A percentile compares a stretch with the other conserved stretches of the same genome.
Evolutionary conservation across 2,797 vertebrate species (phyloP).

Genomic region (Pangasius larnaudii): DNA sequence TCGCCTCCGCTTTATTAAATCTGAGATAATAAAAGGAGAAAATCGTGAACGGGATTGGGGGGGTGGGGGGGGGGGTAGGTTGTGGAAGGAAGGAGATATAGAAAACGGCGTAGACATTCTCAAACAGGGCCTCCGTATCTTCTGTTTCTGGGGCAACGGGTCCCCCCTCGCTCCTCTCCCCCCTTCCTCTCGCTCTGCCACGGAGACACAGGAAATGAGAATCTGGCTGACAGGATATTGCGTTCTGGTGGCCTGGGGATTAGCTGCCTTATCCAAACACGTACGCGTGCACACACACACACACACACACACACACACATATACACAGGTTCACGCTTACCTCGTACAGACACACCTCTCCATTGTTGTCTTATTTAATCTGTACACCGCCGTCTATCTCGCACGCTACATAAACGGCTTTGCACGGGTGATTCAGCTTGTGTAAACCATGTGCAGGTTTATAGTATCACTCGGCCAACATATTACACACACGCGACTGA

Average conservation of each 20-base stretch:
- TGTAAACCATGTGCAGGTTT: conserved; percentile 48
- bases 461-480: conserved; percentile 36
- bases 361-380: conserved; percentile 51
- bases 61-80: conserved; percentile 56
- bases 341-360: conserved; percentile 53
- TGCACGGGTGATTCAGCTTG: conserved; percentile 36
- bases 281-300: conserved; percentile 67
- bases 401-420: conserved; percentile 54
- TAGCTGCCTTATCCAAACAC: conserved; percentile 88
- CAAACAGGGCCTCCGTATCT: conserved; percentile 82
- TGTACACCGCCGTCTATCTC: conserved; percentile 50
- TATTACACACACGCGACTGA: conserved; percentile 30
- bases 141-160: conserved; percentile 85
- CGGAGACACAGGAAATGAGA: conserved; percentile 92
- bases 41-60: conserved; percentile 63
- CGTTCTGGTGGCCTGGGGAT: conserved; percentile 88
- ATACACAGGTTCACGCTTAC: conserved; percentile 38
- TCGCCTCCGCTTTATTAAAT: conserved; percentile 90
- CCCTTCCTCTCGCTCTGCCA: conserved; percentile 68
- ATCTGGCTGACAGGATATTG: conserved; percentile 93
- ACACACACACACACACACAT: conserved; percentile 47
- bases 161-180: conserved; percentile 71
- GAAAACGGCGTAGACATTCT: conserved; percentile 78
- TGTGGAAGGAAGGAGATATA: conserved; percentile 66
- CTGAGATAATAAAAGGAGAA: conserved; percentile 90